Conservation (phyloP, 2,113 vertebrate species). For the Pangasianodon hypophthalmus region DNA sequence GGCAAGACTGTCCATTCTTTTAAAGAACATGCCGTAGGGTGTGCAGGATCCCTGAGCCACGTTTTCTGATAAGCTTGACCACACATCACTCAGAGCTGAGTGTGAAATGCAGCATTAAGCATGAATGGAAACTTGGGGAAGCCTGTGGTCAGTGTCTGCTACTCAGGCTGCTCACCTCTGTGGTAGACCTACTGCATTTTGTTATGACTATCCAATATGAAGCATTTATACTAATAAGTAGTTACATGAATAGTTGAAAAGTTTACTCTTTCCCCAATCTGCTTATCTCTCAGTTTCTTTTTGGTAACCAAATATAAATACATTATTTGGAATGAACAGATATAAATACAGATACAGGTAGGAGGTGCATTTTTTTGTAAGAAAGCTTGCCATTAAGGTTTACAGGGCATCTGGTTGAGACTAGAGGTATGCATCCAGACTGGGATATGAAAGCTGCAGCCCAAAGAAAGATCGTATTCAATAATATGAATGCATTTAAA, state of each 20-base stretch:
- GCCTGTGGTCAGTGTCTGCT: background rate
- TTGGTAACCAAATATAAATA: background rate
- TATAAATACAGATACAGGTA: background rate
- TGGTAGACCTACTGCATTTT: background rate
- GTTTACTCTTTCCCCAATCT: background rate
- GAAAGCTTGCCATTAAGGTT: background rate
- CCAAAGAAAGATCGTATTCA: background rate
- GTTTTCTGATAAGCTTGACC: background rate
- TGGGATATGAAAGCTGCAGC: background rate
- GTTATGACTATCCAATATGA: background rate
- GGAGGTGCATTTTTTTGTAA: background rate
- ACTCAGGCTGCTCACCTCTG: background rate
- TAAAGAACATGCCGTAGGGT: background rate
- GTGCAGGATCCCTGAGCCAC: background rate
- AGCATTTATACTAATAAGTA: background rate
- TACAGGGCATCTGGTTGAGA: background rate
- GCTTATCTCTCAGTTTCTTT: background rate
- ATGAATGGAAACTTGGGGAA: background rate
- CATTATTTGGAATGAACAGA: background rate
- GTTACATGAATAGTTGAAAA: background rate
- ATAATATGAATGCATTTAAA: background rate
- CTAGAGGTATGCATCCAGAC: background rate
- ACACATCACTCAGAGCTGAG: background rate
- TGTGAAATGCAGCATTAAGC: slow-evolving; percentile 5
- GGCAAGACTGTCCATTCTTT: background rate